These are phyloP conservation scores for Hyles vespertilio DNA, from an alignment of 1,140 invertebrate species.

Conservation along the genomic window DNA sequence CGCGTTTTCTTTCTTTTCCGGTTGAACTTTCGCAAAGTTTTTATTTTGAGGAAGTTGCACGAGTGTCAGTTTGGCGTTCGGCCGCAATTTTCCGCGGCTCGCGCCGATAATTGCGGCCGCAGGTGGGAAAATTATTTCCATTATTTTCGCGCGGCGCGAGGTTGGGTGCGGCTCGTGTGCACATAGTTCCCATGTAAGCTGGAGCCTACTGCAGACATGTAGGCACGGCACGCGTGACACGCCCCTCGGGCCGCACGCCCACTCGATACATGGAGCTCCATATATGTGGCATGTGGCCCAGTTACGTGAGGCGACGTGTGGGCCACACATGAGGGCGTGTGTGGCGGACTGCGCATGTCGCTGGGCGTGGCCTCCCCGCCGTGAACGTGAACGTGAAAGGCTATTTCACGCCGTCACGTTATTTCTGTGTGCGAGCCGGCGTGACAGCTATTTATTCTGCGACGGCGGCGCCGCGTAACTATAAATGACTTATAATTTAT, in stretches of 20 bases:
- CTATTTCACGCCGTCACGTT: slow-evolving; percentile 38
- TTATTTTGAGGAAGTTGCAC: slow-evolving; percentile 67
- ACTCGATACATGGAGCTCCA: slow-evolving; percentile 29
- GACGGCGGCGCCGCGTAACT: slow-evolving; percentile 27
- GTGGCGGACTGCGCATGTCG: slow-evolving; percentile 52
- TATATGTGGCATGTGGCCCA: slow-evolving; percentile 45
- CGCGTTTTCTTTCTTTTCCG: slow-evolving; percentile 69
- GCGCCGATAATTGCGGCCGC: slow-evolving; percentile 68
- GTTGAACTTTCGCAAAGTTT: slow-evolving; percentile 68
- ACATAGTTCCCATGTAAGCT: slow-evolving; percentile 8
- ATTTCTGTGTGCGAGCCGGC: slow-evolving; percentile 47
- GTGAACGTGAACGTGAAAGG: slow-evolving; percentile 42
- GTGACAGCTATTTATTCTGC: slow-evolving; percentile 66
- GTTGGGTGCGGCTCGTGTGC: no score
- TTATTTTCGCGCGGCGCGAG: slow-evolving; percentile 25
- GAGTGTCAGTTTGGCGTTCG: slow-evolving; percentile 70
- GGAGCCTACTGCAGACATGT: slow-evolving; percentile 34
- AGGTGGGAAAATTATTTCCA: slow-evolving; percentile 50
- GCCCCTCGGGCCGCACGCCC: slow-evolving; percentile 50
- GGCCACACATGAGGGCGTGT: slow-evolving; percentile 40
- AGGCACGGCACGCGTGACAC: slow-evolving; percentile 40
- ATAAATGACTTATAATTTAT: slow-evolving; percentile 76
- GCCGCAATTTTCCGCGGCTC: slow-evolving; percentile 65
- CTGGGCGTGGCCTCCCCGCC: slow-evolving; percentile 52
- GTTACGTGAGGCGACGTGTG: slow-evolving; percentile 37